Base-by-base conservation (phyloP, 2,797 vertebrate species). In the Cryptoprocta ferox region DNA sequence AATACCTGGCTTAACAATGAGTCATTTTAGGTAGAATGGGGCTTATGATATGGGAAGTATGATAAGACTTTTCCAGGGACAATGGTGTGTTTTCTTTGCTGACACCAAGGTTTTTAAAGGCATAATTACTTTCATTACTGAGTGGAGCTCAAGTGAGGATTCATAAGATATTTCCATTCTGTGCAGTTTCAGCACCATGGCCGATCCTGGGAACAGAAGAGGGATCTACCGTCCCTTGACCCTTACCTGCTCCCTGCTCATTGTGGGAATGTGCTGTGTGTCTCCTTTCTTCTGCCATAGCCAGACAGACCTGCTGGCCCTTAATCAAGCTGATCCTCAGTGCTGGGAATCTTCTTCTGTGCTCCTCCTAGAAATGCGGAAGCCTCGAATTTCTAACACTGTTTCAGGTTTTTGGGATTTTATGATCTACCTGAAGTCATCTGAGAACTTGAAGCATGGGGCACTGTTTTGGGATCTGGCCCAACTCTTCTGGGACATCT, bases 381-480 rank as follows among this genome's bases (percentile, higher is more conserved):
- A 99, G 82, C 99, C 99, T 87, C 98, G 96, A 80, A 99, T 99
- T 98, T 99, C 99, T 35, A 99, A 99, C 98, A 99, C 99, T 12
- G 99, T 99, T 92, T 98, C 99, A 32, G 99, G 99, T 75, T 99
- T 99, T 98, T 99, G 99, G 99, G 99, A 99, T 97, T 99, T 99
- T 73, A 99, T 99, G 99, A 98, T 99, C 97, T 99, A 99, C 97
- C 98, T 99, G 66, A 99, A 99, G 98, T 98, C 99, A 24, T 99
- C 99, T 21, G 99, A 99, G 92, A 99, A 99, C 98, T 97, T 98
- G 97, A 99, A 99, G 96, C 99, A 99, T 61, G 98, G 98, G 48
- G 99, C 99, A 92, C 98, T 99, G 80, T 99, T 99, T 98, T 99
- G 99, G 99, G 99, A 99, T 98, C 99, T 99, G 98, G 99, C 99